Percentiles rank a stretch among this genome's conserved stretches.
Evolutionary conservation across 2,113 vertebrate genomes (phyloP).

Genomic region (Malaclemys terrapin): DNA sequence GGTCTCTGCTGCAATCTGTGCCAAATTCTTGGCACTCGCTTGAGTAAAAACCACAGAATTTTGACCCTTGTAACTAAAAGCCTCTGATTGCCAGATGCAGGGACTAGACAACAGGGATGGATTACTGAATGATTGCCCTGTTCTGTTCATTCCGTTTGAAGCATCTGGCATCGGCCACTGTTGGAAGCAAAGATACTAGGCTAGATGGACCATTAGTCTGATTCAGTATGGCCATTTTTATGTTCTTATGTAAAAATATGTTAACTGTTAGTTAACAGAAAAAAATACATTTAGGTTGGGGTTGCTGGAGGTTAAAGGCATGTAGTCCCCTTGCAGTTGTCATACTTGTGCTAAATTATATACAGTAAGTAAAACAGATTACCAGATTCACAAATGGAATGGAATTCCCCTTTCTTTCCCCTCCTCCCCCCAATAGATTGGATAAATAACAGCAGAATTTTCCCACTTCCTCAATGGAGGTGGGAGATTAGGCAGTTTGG

Average conservation of each 20-base stretch:
- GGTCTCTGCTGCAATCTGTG: not conserved
- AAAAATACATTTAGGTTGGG: too few species aligned
- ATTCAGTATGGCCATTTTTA: too few species aligned
- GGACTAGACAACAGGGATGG: too few species aligned
- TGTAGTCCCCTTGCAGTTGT: too few species aligned
- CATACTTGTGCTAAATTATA: not conserved
- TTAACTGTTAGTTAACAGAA: not conserved
- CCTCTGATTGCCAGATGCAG: too few species aligned
- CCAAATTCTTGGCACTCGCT: not conserved
- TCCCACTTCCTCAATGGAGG: accelerated
- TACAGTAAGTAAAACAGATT: not conserved
- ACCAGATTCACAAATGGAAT: not conserved
- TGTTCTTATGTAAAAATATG: accelerated
- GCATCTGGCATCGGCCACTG: too few species aligned
- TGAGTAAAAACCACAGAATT: not conserved
- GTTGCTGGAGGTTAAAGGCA: too few species aligned
- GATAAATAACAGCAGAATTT: not conserved
- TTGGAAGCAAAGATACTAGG: too few species aligned
- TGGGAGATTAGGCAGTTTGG: not conserved
- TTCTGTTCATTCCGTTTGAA: too few species aligned
- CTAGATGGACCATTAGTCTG: too few species aligned
- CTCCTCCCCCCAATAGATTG: not conserved
- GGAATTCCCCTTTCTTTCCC: not conserved
- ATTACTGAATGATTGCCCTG: too few species aligned
- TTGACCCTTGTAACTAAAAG: not conserved